phyloP scores from a whole-genome alignment of 2,888 invertebrate genomes.

The Icerya purchasi region DNA sequence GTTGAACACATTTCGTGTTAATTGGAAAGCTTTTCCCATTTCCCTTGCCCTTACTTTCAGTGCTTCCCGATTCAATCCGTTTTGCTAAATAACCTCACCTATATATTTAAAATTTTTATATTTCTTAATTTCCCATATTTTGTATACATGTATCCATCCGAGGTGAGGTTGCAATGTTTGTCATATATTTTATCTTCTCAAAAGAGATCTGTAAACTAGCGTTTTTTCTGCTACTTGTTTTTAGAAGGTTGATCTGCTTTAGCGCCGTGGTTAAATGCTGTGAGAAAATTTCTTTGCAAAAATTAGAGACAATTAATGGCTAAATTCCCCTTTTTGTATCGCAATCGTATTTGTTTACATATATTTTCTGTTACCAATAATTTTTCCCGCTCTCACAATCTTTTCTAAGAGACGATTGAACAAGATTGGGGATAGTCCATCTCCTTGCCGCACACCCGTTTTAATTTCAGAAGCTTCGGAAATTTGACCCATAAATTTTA shows the following conservation, averaged over 20 bases:
- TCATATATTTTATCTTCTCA: background rate
- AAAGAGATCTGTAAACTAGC: background rate
- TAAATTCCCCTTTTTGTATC: background rate
- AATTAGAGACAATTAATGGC: background rate
- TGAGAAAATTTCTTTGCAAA: too few species aligned
- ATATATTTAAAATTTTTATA: background rate
- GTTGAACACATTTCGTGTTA: background rate
- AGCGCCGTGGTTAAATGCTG: background rate
- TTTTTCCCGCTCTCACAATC: too few species aligned
- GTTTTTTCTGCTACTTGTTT: background rate
- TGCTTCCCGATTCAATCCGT: background rate
- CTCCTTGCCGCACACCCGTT: background rate
- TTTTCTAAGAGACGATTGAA: background rate
- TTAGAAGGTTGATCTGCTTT: background rate
- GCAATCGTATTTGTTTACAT: background rate
- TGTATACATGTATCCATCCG: background rate
- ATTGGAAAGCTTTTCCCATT: background rate
- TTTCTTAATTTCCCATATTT: background rate
- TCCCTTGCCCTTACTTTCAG: background rate
- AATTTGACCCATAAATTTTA: background rate
- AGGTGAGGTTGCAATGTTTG: background rate
- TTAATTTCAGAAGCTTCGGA: background rate
- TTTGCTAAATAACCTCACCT: background rate
- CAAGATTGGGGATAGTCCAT: background rate
- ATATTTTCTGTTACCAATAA: too few species aligned